Conservation (phyloP, 1,140 invertebrate species). For the Drosophila malerkotliana region DNA sequence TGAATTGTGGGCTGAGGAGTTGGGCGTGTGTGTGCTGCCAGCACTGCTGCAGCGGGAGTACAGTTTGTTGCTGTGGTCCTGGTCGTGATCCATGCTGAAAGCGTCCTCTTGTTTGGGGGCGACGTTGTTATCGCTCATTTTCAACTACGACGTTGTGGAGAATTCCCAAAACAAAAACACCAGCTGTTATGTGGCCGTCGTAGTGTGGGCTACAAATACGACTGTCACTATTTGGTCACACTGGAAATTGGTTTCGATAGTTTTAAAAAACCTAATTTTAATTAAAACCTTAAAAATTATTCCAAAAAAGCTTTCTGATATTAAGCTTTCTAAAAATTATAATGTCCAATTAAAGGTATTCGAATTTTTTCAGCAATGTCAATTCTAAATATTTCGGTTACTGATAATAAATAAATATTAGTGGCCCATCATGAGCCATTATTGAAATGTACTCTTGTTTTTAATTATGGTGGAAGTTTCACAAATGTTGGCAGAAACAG, state of each 20-base stretch:
- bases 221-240: not conserved
- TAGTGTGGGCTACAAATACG: not conserved
- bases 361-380: too few species aligned
- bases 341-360: too few species aligned
- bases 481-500: not conserved
- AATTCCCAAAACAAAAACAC: constrained; percentile 63
- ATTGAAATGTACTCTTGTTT: too few species aligned
- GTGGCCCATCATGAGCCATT: too few species aligned
- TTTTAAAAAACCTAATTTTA: not conserved
- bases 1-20: constrained; percentile 94
- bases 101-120: constrained; percentile 45
- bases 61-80: constrained; percentile 85
- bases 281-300: too few species aligned
- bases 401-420: too few species aligned
- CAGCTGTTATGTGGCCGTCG: constrained; percentile 10
- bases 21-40: constrained; percentile 92
- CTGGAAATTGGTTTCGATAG: not conserved
- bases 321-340: too few species aligned
- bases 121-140: constrained; percentile 61
- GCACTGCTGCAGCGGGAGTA: constrained; percentile 93
- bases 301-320: too few species aligned
- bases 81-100: constrained; percentile 86
- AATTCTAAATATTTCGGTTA: too few species aligned
- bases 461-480: too few species aligned
- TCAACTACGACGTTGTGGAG: constrained; percentile 63